Base-by-base conservation (phyloP, 2,113 vertebrate genomes). In the Brevimyrus niger region DNA sequence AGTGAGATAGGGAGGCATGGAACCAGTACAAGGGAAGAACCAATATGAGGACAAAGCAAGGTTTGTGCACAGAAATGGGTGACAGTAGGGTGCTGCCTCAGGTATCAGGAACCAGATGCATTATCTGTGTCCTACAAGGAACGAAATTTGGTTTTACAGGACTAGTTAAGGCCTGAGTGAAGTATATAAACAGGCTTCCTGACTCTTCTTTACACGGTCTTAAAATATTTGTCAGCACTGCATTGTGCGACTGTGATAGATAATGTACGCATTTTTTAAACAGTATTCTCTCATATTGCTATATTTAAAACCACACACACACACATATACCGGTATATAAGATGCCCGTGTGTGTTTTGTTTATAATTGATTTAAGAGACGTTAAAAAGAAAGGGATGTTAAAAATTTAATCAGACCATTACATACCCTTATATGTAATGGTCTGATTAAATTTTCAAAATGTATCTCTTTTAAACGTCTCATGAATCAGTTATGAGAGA, bases 381-480 rank as follows among this genome's bases (percentile, higher is more conserved):
- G 10, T 65, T 65, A 27, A 65, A 27, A 65, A 27, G 61, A 69
- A 69, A 31, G n/a, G 61, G 61, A 69, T 69, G 61, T 13, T 31
- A 3, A 69, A 69, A 69, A 69, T 69, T 69, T 69, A 31, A 69
- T 69, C n/a, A 69, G 61, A 69, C n/a, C n/a, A 69, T 69, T 69
- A 69, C 27, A 69, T 69, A 69, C n/a, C n/a, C 61, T 69, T 69
- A 31, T 69, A 31, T 69, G 61, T 69, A 27, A 69, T 69, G 61
- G 61, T 69, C 61, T 69, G 61, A 69, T 69, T 69, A 69, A 69
- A 69, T 69, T 69, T 69, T 69, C 61, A 69, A 69, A 69, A 69
- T 31, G n/a, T n/a, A 6, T 31, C n/a, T 69, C 61, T 69, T 65
- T 65, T 69, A 69, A 69, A 69, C 10, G n/a, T 69, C 61, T 69